Evolutionary conservation across 2,797 vertebrate genomes (phyloP), one percentile per base, ranked within the genome.

Genomic region (Poeciliopsis gracilis): DNA sequence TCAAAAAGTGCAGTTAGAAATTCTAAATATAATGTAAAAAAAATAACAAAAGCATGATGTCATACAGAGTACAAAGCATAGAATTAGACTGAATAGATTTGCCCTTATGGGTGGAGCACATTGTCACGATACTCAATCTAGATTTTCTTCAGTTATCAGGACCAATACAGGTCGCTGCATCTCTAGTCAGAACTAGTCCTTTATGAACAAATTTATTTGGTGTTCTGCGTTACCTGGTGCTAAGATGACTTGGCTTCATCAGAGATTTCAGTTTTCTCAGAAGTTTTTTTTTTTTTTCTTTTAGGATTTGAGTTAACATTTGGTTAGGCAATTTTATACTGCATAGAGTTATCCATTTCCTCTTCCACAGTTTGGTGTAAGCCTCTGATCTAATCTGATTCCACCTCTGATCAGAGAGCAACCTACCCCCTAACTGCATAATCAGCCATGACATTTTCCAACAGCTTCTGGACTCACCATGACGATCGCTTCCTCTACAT

Each of bases 401-500:
- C 38, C 36, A 66, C 36, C 33, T 36, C 30, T 20, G 36, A 23
- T 66, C 18, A 66, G 33, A 66, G 36, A 41, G 18, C 63, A 66
- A 36, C 41, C 41, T 66, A 66, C 18, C 36, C 20, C 63, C 36
- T 67, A 41, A 41, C 63, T 41, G 23, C 66, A 12, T 25, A 23
- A 25, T 41, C 66, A 41, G 41, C 66, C 38, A 3, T 43, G 11
- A 69, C 36, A 41, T n/a, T 15, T 0, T 47, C 38, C 41, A 3
- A 2, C 93, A 99, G 98, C 89, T 97, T 97, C 86, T 99, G 98
- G 98, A 99, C 98, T 0, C 95, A 97, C 81, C 98, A 99, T 0
- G 98, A 99, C 59, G 97, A 97, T 5, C 95, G 96, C 2, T 98
- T 97, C 87, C 95, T 99, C 3, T 99, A 99, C 91, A 98, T 99